Base-by-base conservation (phyloP, 2,113 vertebrate genomes). In the Osmerus mordax region DNA sequence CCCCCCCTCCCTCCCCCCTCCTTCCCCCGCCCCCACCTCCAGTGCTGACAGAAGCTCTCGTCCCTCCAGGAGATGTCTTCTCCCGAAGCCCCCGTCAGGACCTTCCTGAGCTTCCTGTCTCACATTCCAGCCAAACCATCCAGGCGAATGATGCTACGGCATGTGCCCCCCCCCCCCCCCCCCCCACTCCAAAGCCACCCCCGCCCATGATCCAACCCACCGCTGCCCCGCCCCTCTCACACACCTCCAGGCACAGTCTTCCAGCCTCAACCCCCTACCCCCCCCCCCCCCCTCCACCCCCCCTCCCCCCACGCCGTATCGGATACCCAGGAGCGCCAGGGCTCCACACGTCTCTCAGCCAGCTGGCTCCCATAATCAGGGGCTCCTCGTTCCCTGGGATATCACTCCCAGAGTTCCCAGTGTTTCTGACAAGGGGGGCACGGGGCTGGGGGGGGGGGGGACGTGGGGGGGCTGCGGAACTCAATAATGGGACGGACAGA, bases 401-500 rank as follows among this genome's bases (percentile, higher is more conserved):
- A 87, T 80, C 77, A 76, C 84, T 86, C 78, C 78, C 74, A 3
- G 77, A 80, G 82, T 87, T 67, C 73, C 75, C 81, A 75, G 67
- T 28, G 77, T 77, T 73, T 75, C 87, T 85, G 87, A 88, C 84
- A 83, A 74, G 66, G 77, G n/a, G 13, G 59, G 23, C 4, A 0
- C n/a, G 59, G 13, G 2, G 59, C 3, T 60, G 3, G 58, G 3
- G 3, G 21, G 3, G 25, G 52, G 11, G 25, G 11, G 65, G 8
- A 3, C 4, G 32, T 19, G 36, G 18, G 47, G 69, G 78, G 70
- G 2, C 67, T 63, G 74, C 78, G 68, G 36, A 71, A 74, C 71
- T 72, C 54, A 32, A 79, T 90, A 88, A 90, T 89, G 89, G 83
- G 76, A 89, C 83, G 85, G 89, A 89, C 89, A 90, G 89, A 90